Conservation (phyloP, 2,888 invertebrate species). For the Empis livida region DNA sequence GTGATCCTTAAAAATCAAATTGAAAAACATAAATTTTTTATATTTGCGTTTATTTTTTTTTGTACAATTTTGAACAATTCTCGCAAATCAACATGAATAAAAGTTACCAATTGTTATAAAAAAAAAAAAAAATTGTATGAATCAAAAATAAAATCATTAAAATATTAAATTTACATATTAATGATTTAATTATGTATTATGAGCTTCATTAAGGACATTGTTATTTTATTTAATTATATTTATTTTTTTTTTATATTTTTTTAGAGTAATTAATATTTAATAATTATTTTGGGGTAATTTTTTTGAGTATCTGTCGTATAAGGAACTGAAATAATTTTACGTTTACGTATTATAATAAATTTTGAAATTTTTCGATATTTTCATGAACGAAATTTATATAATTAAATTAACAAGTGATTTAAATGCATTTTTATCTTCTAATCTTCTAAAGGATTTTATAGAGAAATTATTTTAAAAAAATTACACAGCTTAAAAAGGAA, state of each 20-base stretch:
- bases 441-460: too few species aligned
- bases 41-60: too few species aligned
- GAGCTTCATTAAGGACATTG: background rate
- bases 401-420: background rate
- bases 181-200: background rate
- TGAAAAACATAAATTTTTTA: too few species aligned
- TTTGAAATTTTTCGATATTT: background rate
- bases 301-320: too few species aligned
- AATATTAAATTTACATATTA: background rate
- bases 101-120: background rate
- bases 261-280: too few species aligned
- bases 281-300: too few species aligned
- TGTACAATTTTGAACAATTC: slow-evolving; percentile 1
- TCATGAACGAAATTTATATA: background rate
- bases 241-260: background rate
- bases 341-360: too few species aligned
- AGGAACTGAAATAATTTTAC: background rate
- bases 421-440: too few species aligned
- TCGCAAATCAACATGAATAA: slow-evolving; percentile 6
- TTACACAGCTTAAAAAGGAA: background rate
- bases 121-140: background rate
- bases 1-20: background rate
- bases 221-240: background rate
- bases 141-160: background rate
- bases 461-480: too few species aligned